Evolutionary conservation across 2,888 invertebrate species (phyloP).

Genomic region (Coleophora flavipennella): DNA sequence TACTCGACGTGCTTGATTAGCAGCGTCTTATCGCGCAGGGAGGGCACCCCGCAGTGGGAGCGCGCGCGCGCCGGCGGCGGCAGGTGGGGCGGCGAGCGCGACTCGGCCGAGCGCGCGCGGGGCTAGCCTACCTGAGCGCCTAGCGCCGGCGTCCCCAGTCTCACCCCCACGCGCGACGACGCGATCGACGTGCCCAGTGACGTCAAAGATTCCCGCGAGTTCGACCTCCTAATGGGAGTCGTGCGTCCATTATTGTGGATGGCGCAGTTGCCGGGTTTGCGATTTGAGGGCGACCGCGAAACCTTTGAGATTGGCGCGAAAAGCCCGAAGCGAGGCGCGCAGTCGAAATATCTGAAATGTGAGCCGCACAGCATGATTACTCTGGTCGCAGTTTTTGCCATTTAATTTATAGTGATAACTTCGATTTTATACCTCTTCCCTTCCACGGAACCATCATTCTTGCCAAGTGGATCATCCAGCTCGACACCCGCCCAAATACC

Average conservation of each 20-base stretch:
- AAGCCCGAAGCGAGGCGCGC: constrained; percentile 90
- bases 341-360: constrained; percentile 90
- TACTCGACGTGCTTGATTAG: constrained; percentile 55
- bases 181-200: constrained; percentile 76
- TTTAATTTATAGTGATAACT: background rate
- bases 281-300: constrained; percentile 84
- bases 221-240: constrained; percentile 76
- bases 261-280: constrained; percentile 75
- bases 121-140: constrained; percentile 77
- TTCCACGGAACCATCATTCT: constrained; percentile 96
- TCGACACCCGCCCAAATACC: constrained; percentile 98
- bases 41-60: constrained; percentile 19
- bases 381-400: background rate
- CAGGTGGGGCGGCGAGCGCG: constrained; percentile 35
- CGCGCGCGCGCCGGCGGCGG: constrained; percentile 40
- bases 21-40: constrained; percentile 56
- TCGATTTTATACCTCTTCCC: constrained; percentile 81
- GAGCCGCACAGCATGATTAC: constrained; percentile 3
- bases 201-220: constrained; percentile 89
- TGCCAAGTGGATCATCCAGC: constrained; percentile 92
- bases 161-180: constrained; percentile 76
- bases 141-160: constrained; percentile 82
- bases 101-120: constrained; percentile 66
- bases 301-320: constrained; percentile 96
- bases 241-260: constrained; percentile 76